A percentile compares a stretch with the other conserved stretches of the same genome.
These are phyloP conservation scores for Anabas testudineus DNA, from an alignment of 2,797 vertebrate species.

Conservation along the genomic window DNA sequence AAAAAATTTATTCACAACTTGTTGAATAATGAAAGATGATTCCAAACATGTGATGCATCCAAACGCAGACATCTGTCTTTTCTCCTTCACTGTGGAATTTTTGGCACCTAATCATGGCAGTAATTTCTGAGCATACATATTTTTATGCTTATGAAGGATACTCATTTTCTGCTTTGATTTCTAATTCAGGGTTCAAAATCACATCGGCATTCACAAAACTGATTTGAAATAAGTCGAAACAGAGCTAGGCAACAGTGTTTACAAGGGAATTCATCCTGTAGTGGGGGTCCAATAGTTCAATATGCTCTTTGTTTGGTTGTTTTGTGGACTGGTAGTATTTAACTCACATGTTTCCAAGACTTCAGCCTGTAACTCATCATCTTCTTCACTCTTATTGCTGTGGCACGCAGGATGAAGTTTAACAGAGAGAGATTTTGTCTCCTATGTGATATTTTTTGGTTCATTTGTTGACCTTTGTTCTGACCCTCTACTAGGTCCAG, in stretches of 20 bases:
- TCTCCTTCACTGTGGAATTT: constrained; percentile 12
- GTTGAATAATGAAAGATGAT: constrained; percentile 16
- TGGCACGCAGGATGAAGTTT: constrained; percentile 4
- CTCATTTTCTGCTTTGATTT: not conserved
- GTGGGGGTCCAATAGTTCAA: constrained; percentile 10
- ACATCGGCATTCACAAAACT: not conserved
- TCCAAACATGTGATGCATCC: constrained; percentile 8
- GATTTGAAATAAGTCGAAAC: not conserved
- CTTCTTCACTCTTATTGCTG: constrained; percentile 4
- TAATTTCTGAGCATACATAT: not conserved
- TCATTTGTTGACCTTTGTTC: not conserved
- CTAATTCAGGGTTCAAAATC: not conserved
- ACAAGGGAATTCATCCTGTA: not conserved
- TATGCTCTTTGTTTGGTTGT: constrained; percentile 40
- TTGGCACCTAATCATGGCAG: not conserved
- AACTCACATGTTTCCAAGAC: constrained; percentile 23
- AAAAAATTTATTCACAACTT: constrained; percentile 30
- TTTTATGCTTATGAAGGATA: not conserved
- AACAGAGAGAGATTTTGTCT: not conserved
- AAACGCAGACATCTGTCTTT: constrained; percentile 23
- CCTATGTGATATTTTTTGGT: not conserved
- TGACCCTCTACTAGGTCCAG: constrained; percentile 87
- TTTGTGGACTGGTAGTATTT: constrained; percentile 26
- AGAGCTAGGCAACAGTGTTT: not conserved
- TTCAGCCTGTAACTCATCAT: constrained; percentile 25